Evolutionary conservation across 2,113 vertebrate genomes (phyloP).

Genomic region (Himantopus leucocephalus): DNA sequence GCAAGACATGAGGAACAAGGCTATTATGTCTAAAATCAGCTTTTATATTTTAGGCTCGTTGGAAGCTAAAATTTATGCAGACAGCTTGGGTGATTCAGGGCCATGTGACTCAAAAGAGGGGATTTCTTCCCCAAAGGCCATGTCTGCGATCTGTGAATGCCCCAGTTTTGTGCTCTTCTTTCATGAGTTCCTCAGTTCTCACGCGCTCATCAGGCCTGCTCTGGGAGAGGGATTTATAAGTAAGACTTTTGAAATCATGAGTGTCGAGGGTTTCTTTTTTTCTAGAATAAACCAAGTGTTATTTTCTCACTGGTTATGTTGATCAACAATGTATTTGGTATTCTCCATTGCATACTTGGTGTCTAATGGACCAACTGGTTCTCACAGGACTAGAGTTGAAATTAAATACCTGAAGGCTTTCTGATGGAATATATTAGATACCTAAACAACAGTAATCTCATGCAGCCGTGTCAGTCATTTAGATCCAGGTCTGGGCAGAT

Average conservation of each 20-base stretch:
- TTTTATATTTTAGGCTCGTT: not conserved
- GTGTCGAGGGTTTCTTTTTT: not conserved
- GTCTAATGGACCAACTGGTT: not conserved
- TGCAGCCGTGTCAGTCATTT: not conserved
- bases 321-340: not conserved
- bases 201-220: not conserved
- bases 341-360: not conserved
- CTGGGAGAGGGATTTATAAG: not conserved
- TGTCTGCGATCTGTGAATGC: not conserved
- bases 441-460: not conserved
- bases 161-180: not conserved
- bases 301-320: not conserved
- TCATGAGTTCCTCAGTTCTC: not conserved
- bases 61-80: not conserved
- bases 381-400: not conserved
- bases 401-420: not conserved
- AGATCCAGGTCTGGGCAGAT: not conserved
- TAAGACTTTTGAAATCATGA: not conserved
- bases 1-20: not conserved
- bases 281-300: not conserved
- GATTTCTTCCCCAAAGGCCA: not conserved
- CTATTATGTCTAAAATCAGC: not conserved
- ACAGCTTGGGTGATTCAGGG: not conserved
- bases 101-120: not conserved
- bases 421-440: not conserved